Conservation (phyloP, 2,888 invertebrate species). For the Agrotis exclamationis region DNA sequence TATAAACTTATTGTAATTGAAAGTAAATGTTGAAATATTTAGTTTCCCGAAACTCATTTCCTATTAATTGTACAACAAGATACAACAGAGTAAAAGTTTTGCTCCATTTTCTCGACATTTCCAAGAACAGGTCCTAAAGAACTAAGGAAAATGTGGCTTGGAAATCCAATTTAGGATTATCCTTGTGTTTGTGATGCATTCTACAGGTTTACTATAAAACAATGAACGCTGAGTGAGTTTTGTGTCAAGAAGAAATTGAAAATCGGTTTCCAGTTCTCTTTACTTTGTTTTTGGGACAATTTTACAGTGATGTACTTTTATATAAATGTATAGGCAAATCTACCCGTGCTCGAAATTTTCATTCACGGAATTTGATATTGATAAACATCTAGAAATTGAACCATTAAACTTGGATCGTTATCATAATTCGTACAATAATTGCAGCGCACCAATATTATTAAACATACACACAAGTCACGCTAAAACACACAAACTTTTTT, state of each 20-base stretch:
- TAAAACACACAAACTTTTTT: too few relatives aligned
- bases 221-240: background rate
- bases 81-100: background rate
- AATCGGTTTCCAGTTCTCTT: background rate
- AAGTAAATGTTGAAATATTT: background rate
- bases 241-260: background rate
- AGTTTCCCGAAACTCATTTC: background rate
- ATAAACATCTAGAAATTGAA: too few relatives aligned
- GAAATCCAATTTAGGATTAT: slow-evolving; percentile 25
- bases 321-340: too few relatives aligned
- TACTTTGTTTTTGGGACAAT: background rate
- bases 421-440: too few relatives aligned
- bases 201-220: background rate
- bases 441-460: too few relatives aligned
- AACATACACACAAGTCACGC: too few relatives aligned
- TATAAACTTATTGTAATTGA: background rate
- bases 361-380: background rate
- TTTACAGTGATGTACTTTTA: background rate
- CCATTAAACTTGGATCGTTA: too few relatives aligned
- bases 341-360: background rate
- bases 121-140: background rate
- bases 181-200: slow-evolving; percentile 9
- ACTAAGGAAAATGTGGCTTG: background rate
- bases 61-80: background rate
- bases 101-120: background rate